Percentiles rank a stretch among this genome's conserved stretches.
These are phyloP conservation scores for Campylorhamphus procurvoides DNA, from an alignment of 2,113 vertebrate species.

Conservation along the genomic window DNA sequence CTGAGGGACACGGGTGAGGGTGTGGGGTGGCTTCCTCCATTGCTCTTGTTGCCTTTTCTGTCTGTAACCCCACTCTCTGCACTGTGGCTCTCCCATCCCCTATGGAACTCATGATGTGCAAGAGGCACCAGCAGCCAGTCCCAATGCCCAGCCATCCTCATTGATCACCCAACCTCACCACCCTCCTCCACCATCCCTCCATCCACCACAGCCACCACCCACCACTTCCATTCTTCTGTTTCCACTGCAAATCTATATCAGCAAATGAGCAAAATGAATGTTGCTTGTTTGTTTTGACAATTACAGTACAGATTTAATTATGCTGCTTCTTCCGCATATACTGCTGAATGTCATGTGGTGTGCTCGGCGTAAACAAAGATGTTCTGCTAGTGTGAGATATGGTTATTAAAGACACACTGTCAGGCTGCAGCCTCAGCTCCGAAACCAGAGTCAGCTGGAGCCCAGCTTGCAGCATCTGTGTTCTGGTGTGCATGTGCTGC, in stretches of 20 bases:
- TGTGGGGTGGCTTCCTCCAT: too few species aligned
- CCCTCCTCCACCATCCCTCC: not conserved
- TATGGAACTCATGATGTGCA: fast-evolving
- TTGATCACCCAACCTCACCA: fast-evolving
- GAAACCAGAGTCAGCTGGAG: not conserved
- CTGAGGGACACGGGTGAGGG: fast-evolving
- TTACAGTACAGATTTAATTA: conserved; percentile 15
- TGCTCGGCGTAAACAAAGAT: conserved; percentile 26
- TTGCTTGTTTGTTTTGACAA: conserved; percentile 57
- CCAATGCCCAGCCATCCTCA: fast-evolving
- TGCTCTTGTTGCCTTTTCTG: fast-evolving
- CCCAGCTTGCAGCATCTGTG: fast-evolving
- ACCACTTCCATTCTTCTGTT: fast-evolving
- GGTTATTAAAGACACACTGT: not conserved
- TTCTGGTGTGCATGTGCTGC: fast-evolving
- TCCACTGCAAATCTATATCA: fast-evolving
- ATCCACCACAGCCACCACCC: fast-evolving
- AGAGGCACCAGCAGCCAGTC: not conserved
- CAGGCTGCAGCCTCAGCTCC: not conserved
- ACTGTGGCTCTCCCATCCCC: fast-evolving
- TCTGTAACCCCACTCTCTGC: fast-evolving
- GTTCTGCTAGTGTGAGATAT: not conserved
- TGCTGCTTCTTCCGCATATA: not conserved
- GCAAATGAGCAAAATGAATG: conserved; percentile 18
- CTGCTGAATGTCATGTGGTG: not conserved